phyloP scores from a whole-genome alignment of 2,797 vertebrate genomes.

The Mionectes olivaceus region DNA sequence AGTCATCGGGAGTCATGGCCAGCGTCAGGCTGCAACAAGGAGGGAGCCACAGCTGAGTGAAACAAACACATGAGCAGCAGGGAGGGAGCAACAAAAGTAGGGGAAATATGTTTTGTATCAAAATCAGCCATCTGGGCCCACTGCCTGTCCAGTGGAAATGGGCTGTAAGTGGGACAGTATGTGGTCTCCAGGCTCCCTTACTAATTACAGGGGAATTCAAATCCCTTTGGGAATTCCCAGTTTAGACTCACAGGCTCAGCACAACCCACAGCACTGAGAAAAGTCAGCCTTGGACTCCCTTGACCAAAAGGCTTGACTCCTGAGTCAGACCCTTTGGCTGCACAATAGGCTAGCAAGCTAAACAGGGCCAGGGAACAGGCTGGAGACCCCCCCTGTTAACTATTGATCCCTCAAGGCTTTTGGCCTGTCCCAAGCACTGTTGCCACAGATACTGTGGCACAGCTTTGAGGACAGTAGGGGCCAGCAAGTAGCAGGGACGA shows the following conservation, averaged over 20 bases:
- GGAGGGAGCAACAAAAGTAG: background rate
- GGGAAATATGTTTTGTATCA: slow-evolving; percentile 43
- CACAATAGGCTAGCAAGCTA: background rate
- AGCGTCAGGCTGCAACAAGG: background rate
- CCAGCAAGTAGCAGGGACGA: background rate
- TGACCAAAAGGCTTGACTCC: background rate
- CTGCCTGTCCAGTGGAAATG: slow-evolving; percentile 34
- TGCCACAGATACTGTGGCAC: background rate
- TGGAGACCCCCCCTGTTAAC: background rate
- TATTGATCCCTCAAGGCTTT: background rate
- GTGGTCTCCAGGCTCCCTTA: background rate
- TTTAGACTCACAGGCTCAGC: background rate
- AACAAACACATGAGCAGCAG: background rate
- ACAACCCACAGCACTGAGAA: background rate
- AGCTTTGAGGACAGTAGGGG: background rate
- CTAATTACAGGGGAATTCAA: slow-evolving; percentile 15
- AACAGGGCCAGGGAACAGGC: background rate
- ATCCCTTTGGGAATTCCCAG: background rate
- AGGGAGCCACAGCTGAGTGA: background rate
- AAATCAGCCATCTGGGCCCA: slow-evolving; percentile 22
- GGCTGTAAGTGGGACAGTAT: background rate
- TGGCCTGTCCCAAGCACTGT: background rate
- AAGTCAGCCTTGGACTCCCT: background rate
- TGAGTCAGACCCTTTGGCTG: background rate
- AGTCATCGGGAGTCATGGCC: accelerated